A percentile compares a stretch with the other conserved stretches of the same genome.
Conservation (phyloP, 2,113 vertebrate genomes). For the Rhegmatorhina hoffmannsi region DNA sequence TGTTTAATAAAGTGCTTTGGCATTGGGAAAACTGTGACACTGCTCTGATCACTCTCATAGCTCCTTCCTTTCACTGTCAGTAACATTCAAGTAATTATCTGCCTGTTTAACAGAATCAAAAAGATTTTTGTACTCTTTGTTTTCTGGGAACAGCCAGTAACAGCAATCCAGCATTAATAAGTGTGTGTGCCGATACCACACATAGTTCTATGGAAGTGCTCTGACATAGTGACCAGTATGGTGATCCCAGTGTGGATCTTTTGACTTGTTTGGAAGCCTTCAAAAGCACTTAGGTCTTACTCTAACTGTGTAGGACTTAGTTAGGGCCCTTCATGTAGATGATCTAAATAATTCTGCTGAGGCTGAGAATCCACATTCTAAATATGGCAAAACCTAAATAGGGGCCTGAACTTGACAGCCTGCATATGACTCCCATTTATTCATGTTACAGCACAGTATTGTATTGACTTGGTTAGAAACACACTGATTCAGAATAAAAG, state of each 20-base stretch:
- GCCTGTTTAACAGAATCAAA: background rate
- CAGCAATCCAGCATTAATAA: background rate
- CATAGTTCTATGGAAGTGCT: background rate
- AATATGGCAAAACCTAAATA: background rate
- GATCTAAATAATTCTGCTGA: background rate
- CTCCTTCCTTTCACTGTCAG: background rate
- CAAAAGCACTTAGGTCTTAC: background rate
- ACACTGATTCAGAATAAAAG: background rate
- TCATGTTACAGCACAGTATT: background rate
- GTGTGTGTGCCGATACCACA: background rate
- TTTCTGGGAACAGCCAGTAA: conserved; percentile 14
- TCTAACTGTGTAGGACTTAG: background rate
- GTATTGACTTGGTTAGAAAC: background rate
- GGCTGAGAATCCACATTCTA: background rate
- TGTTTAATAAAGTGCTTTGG: conserved; percentile 31
- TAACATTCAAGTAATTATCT: conserved; percentile 2
- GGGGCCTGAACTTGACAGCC: background rate
- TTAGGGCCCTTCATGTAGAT: background rate
- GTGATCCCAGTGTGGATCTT: background rate
- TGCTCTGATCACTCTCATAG: conserved; percentile 2
- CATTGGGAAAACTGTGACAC: background rate
- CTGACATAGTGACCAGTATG: rapidly evolving
- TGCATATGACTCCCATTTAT: background rate
- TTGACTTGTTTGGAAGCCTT: background rate
- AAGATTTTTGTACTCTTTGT: background rate